These are phyloP conservation scores for Eublepharis macularius DNA, from an alignment of 2,113 vertebrate genomes.

Conservation along the genomic window DNA sequence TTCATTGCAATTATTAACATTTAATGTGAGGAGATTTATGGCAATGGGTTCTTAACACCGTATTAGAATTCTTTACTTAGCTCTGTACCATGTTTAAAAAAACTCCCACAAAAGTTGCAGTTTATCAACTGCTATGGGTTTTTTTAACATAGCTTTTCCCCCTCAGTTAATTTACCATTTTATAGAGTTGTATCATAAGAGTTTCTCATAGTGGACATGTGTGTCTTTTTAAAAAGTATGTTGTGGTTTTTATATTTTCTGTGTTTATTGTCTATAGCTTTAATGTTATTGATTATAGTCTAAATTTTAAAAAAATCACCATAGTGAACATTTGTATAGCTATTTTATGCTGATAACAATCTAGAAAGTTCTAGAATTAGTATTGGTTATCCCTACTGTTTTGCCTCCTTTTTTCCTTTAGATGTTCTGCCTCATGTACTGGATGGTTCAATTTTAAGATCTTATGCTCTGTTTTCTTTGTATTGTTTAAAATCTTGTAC, in stretches of 20 bases:
- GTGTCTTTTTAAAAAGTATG: too few relatives aligned
- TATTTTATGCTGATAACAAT: slow-evolving; percentile 42
- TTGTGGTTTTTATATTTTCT: too few relatives aligned
- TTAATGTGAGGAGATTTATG: slow-evolving; percentile 28
- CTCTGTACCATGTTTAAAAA: slow-evolving; percentile 19
- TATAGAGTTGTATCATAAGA: slow-evolving; percentile 48
- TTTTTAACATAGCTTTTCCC: slow-evolving; percentile 39
- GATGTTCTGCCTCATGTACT: neutral
- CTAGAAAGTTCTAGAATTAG: neutral
- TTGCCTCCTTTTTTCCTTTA: neutral
- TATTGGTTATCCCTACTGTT: neutral
- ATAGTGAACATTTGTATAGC: slow-evolving; percentile 11
- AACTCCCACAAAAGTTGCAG: slow-evolving; percentile 22
- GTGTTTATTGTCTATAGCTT: too few relatives aligned
- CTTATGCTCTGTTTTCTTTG: neutral
- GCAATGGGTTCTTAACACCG: slow-evolving; percentile 29
- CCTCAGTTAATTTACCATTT: slow-evolving; percentile 33
- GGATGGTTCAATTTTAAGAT: accelerated
- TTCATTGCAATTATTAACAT: slow-evolving; percentile 50
- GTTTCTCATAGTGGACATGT: slow-evolving; percentile 19
- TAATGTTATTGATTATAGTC: too few relatives aligned
- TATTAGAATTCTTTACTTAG: slow-evolving; percentile 38
- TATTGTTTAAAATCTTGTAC: neutral
- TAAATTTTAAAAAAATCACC: too few relatives aligned
- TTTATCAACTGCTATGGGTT: slow-evolving; percentile 33